Evolutionary conservation across 2,113 vertebrate genomes (phyloP), one percentile per base, ranked within the genome.

Genomic region (Cyprinus carpio): DNA sequence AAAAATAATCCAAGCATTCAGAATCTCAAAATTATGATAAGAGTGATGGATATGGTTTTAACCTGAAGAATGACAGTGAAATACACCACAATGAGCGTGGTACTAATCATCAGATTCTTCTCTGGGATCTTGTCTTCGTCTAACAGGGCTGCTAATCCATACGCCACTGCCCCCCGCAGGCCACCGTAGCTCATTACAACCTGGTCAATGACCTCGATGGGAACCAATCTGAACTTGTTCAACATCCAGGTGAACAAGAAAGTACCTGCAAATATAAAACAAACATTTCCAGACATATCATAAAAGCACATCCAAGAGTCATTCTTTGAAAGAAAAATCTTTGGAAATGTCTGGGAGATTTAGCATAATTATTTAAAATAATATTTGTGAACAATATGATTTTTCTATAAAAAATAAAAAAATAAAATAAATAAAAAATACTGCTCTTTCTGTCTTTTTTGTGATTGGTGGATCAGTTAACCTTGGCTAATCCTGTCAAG

Each of bases 21-120:
- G 25, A 51, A 9, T 37, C 11, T 86, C 13, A 23, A 31, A 20
- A 43, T 65, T 16, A 15, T 34, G n/a, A 37, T 58, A 34, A 7
- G 18, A n/a, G n/a, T n/a, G n/a, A n/a, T n/a, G n/a, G n/a, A n/a
- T n/a, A n/a, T 0, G 2, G 71, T 60, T 31, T 54, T 20, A 77
- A 99, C 98, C 97, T 99, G 98, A 69, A 99, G 89, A 58, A 99
- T 96, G 86, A 99, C 97, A 0, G 98, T 99, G 91, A 99, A 99
- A 92, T 98, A 99, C 13, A 99, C 96, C 1, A 99, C 97, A 2
- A 99, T 95, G 80, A 99, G 95, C 0, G 97, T 98, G 6, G 98
- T 99, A 94, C 95, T 96, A 86, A 99, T 90, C 88, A 99, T 97
- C 12, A 99, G 92, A 15, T 96, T 94, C 92, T 93, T 98, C 7